phyloP scores from a whole-genome alignment of 2,113 vertebrate genomes.

The Gymnogyps californianus region DNA sequence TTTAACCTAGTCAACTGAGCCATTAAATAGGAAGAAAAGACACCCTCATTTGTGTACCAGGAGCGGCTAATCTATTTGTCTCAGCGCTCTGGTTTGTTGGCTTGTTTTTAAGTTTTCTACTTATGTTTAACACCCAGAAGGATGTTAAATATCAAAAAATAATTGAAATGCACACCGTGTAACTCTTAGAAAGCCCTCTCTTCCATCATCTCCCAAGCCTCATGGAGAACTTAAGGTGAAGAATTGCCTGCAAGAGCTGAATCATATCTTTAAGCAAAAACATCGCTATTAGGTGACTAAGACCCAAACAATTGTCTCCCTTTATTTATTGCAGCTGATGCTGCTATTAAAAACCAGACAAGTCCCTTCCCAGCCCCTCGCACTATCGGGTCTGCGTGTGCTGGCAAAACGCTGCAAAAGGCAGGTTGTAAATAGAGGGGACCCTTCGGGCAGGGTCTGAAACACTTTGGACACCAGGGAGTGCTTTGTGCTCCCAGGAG shows the following conservation, averaged over 20 bases:
- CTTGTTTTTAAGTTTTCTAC: not conserved
- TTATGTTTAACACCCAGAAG: not conserved
- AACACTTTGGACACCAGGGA: not conserved
- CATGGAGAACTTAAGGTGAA: not conserved
- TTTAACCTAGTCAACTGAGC: not conserved
- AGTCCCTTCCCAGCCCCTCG: not conserved
- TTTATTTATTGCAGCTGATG: not conserved
- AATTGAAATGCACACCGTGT: not conserved
- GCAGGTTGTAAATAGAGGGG: not conserved
- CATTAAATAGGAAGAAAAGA: not conserved
- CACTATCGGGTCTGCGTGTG: accelerated
- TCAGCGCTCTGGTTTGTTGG: not conserved
- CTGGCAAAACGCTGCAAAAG: not conserved
- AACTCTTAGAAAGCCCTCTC: not conserved
- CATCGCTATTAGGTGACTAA: slow-evolving; percentile 36
- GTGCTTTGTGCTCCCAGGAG: not conserved
- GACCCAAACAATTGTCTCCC: not conserved
- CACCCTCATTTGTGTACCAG: not conserved
- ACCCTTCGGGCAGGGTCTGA: not conserved
- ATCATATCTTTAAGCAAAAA: not conserved
- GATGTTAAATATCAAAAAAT: not conserved
- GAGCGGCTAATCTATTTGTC: not conserved
- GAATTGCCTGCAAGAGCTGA: not conserved
- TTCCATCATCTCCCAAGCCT: not conserved
- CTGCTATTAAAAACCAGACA: slow-evolving; percentile 1